Evolutionary conservation across 2,113 vertebrate species (phyloP).

Genomic region (Nothobranchius furzeri): DNA sequence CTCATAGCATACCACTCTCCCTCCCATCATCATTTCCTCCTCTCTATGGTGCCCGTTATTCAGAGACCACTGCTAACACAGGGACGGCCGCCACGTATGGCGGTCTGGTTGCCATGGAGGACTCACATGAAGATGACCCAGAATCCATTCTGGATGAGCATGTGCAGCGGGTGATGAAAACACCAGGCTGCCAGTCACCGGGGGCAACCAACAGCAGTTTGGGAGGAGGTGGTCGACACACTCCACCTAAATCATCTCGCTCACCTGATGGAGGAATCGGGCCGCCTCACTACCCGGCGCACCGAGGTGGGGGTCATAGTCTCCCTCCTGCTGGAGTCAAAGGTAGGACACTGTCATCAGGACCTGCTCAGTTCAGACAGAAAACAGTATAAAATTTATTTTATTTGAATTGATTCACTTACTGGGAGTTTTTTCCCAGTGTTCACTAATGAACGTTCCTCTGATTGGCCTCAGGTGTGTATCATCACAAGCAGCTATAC

Average conservation of each 20-base stretch:
- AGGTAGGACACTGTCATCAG: conserved; percentile 43
- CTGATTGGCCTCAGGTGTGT: conserved; percentile 45
- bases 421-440: too few species aligned
- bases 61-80: conserved; percentile 80
- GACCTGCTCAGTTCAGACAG: not conserved
- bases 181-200: conserved; percentile 91
- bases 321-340: conserved; percentile 63
- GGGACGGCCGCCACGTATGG: conserved; percentile 69
- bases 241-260: conserved; percentile 83
- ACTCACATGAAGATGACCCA: conserved; percentile 88
- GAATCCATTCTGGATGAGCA: conserved; percentile 94
- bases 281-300: conserved; percentile 71
- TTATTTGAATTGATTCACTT: too few species aligned
- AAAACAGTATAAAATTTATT: too few species aligned
- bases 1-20: conserved; percentile 84
- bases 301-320: conserved; percentile 61
- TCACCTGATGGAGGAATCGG: conserved; percentile 84
- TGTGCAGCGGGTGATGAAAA: conserved; percentile 92
- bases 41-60: conserved; percentile 86
- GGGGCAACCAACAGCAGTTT: conserved; percentile 79
- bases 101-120: conserved; percentile 82
- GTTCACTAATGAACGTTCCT: not conserved
- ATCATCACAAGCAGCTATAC: conserved; percentile 70
- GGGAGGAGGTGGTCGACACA: conserved; percentile 81
- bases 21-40: conserved; percentile 75